Conservation (phyloP, 2,113 vertebrate genomes). For the Esox niger region DNA sequence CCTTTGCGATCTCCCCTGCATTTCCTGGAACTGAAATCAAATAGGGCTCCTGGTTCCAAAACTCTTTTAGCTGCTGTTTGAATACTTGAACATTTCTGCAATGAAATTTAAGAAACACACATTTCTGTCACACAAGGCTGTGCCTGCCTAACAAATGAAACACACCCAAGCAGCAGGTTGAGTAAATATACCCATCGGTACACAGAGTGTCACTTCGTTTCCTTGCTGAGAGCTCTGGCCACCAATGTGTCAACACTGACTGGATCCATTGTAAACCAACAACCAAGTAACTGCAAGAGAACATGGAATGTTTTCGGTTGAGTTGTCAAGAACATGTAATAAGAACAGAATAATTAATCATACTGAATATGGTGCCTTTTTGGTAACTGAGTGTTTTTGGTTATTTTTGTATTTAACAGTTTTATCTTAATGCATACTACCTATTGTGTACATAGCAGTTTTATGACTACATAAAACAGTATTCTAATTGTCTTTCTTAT, state of each 20-base stretch:
- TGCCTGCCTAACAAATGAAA: background rate
- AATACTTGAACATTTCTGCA: slow-evolving; percentile 83
- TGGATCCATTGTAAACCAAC: slow-evolving; percentile 88
- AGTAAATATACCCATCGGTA: slow-evolving; percentile 48
- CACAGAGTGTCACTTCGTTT: slow-evolving; percentile 65
- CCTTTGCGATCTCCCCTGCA: slow-evolving; percentile 85
- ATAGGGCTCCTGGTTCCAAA: slow-evolving; percentile 80
- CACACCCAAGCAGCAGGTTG: background rate
- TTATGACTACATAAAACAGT: too few species aligned
- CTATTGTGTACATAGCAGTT: too few species aligned
- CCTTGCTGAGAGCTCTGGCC: slow-evolving; percentile 78
- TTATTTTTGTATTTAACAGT: too few species aligned
- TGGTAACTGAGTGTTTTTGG: too few species aligned
- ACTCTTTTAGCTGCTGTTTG: slow-evolving; percentile 80
- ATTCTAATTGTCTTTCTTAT: too few species aligned
- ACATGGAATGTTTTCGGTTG: background rate
- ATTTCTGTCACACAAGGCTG: background rate
- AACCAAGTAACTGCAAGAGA: slow-evolving; percentile 81
- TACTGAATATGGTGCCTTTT: too few species aligned
- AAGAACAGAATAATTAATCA: too few species aligned
- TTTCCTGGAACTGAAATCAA: slow-evolving; percentile 80
- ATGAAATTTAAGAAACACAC: background rate
- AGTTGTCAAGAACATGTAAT: background rate
- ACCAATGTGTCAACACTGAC: slow-evolving; percentile 88
- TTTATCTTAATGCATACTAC: too few species aligned